These are phyloP conservation scores for Apotomis betuletana DNA, from an alignment of 2,888 invertebrate species.

Conservation along the genomic window DNA sequence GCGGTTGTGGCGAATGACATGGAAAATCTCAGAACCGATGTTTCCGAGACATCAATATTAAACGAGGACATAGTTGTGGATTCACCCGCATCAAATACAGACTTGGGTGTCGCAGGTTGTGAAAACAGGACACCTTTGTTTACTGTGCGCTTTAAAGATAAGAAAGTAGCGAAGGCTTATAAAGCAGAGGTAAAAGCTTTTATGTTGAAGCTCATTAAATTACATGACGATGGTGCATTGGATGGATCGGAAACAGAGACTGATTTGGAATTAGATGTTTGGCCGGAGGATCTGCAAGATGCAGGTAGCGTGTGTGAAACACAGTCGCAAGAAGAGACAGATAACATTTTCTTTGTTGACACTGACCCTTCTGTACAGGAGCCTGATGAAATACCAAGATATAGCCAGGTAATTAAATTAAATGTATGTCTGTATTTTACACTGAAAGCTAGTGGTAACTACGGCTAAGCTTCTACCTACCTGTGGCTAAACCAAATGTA, in stretches of 20 bases:
- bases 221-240: conserved; percentile 56
- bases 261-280: conserved; percentile 71
- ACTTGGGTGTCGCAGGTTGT: conserved; percentile 68
- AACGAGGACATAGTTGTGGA: conserved; percentile 70
- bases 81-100: conserved; percentile 67
- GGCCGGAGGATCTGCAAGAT: conserved; percentile 69
- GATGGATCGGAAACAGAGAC: conserved; percentile 62
- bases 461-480: too few species aligned
- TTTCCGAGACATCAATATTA: conserved; percentile 58
- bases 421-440: too few species aligned
- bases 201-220: conserved; percentile 71
- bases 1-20: conserved; percentile 47
- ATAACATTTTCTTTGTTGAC: conserved; percentile 74
- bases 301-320: conserved; percentile 44
- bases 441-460: too few species aligned
- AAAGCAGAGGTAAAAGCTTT: conserved; percentile 76
- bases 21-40: conserved; percentile 50
- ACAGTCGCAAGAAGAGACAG: conserved; percentile 47
- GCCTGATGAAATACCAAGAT: conserved; percentile 62
- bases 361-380: conserved; percentile 63
- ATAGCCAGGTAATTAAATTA: conserved; percentile 61
- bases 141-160: conserved; percentile 75
- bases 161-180: conserved; percentile 70
- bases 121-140: conserved; percentile 73
- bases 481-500: too few species aligned